Evolutionary conservation across 1,140 invertebrate genomes (phyloP), one percentile per base, ranked within the genome.

Genomic region (Eriocheir sinensis): DNA sequence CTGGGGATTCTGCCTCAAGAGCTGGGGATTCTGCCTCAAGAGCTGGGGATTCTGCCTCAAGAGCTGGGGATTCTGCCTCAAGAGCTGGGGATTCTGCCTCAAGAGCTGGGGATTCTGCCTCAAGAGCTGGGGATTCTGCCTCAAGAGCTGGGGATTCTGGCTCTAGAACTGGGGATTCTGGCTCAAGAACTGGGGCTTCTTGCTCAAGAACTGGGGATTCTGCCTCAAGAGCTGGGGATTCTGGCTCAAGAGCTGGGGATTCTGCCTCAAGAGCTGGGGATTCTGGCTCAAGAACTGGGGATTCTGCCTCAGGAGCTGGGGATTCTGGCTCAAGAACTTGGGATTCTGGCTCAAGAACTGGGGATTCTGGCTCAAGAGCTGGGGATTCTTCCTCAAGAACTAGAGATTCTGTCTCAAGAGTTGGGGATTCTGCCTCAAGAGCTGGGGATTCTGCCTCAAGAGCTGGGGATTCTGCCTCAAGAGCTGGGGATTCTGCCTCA

Each of bases 51-150:
- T 92, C n/a, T n/a, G n/a, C n/a, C n/a, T n/a, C n/a, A n/a, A n/a
- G n/a, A n/a, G n/a, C n/a, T n/a, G n/a, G n/a, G 91, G 91, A 92
- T 92, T 81, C 85, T 72, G 91, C 40, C 80, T 80, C 30, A 60
- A 17, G 60, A 81, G 79, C 32, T 92, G 48, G 8, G 53, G 34
- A 81, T 72, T 81, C n/a, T n/a, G n/a, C n/a, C n/a, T n/a, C n/a
- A n/a, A n/a, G n/a, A n/a, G n/a, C n/a, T n/a, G n/a, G n/a, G 44
- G 44, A 48, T 48, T 48, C 44, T 8, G 44, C 44, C 44, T 48
- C 44, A 48, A n/a, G 44, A 48, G 15, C 44, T 48, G 44, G 44
- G 44, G 44, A 48, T 48, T 48, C 44, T 8, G 44, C 44, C 44
- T 48, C 44, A 48, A n/a, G 44, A 48, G 15, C 44, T 48, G 15